These are phyloP conservation scores for Orthochromis malagaraziensis DNA, from an alignment of 2,113 vertebrate genomes.

Conservation along the genomic window DNA sequence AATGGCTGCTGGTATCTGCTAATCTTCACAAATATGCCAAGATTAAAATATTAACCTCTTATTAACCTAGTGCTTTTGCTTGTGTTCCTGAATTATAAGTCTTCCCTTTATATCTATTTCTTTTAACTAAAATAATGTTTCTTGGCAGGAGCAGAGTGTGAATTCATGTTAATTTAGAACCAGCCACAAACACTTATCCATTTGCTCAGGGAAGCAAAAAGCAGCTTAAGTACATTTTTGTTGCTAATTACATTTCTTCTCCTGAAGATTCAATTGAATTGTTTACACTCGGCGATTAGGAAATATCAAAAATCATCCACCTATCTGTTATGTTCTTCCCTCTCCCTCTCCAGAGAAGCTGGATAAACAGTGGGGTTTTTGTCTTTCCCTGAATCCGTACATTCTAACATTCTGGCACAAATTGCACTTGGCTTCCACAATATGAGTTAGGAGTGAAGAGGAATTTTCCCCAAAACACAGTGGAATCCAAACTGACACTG, in stretches of 20 bases:
- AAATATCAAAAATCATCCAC: conserved; percentile 8
- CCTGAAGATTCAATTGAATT: conserved; percentile 50
- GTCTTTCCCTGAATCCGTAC: conserved; percentile 23
- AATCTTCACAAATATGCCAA: conserved; percentile 62
- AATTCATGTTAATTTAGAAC: background rate
- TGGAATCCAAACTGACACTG: conserved; percentile 62
- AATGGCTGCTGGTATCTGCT: conserved; percentile 26
- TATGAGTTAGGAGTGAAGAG: conserved; percentile 38
- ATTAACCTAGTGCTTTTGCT: background rate
- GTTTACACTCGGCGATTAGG: conserved; percentile 47
- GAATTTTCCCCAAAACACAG: conserved; percentile 67
- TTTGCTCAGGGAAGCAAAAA: background rate
- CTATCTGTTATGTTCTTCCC: conserved; percentile 4
- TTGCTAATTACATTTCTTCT: conserved; percentile 62
- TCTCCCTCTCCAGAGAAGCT: background rate
- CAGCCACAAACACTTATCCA: conserved; percentile 19
- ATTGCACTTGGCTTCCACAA: conserved; percentile 43
- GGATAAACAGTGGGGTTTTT: conserved; percentile 43
- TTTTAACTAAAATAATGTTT: background rate
- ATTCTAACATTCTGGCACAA: conserved; percentile 50
- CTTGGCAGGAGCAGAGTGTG: background rate
- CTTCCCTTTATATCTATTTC: background rate
- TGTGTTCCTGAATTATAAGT: background rate
- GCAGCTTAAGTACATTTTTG: conserved; percentile 52
- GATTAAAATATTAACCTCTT: conserved; percentile 28